These are phyloP conservation scores for Cantharis rustica DNA, from an alignment of 2,888 invertebrate species.

Conservation along the genomic window DNA sequence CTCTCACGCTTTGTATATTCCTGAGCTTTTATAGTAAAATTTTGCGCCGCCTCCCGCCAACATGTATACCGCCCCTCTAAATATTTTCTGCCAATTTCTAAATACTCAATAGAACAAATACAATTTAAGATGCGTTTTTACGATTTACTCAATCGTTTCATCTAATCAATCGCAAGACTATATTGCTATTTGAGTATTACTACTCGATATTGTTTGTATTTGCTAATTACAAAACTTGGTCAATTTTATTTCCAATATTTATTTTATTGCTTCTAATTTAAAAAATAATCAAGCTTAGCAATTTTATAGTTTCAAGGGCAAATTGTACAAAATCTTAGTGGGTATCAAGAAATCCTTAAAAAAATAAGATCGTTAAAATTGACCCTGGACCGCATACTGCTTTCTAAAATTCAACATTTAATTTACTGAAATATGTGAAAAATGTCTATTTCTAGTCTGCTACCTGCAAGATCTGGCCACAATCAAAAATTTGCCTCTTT, in stretches of 20 bases:
- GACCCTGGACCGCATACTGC: not conserved
- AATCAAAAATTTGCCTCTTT: not conserved
- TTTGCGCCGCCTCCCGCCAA: constrained; percentile 40
- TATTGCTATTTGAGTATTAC: not conserved
- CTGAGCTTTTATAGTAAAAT: constrained; percentile 36
- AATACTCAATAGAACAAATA: constrained; percentile 17
- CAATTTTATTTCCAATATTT: not conserved
- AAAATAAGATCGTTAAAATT: not conserved
- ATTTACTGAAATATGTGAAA: not conserved
- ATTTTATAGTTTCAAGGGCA: not conserved
- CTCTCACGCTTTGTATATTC: constrained; percentile 31
- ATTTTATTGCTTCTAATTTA: not conserved
- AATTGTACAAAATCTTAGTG: not conserved
- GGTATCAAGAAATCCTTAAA: not conserved
- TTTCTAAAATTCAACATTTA: not conserved
- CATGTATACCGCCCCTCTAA: constrained; percentile 33
- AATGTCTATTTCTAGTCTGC: not conserved
- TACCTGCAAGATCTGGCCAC: not conserved
- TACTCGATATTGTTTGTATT: not conserved
- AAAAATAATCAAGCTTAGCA: not conserved
- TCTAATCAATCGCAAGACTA: not conserved
- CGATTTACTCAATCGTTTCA: constrained; percentile 15
- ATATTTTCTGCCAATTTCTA: constrained; percentile 25
- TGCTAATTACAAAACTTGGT: not conserved
- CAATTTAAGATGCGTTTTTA: constrained; percentile 16